Evolutionary conservation across 2,797 vertebrate genomes (phyloP), one percentile per base, ranked within the genome.

Genomic region (Alauda arvensis): DNA sequence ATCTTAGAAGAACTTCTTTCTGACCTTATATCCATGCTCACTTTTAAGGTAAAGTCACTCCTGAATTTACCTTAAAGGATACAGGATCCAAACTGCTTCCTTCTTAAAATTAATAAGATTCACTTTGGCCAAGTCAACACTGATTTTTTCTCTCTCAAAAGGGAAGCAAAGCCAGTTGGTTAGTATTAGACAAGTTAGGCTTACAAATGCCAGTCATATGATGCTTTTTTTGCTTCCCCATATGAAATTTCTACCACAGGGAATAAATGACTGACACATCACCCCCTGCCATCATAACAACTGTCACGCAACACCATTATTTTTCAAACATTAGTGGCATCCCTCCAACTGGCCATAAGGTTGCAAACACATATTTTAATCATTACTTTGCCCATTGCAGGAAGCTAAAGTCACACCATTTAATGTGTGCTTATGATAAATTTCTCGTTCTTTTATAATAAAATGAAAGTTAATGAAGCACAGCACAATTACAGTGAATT

Each of bases 391-490:
- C 53, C 78, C 33, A 8, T 48, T 69, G 45, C 51, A 83, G 92
- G 84, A 95, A 92, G 75, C 49, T 69, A 34, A 69, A 70, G 48
- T 70, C 48, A 69, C 48, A 21, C 49, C 18, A 34, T 74, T 86
- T 92, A 91, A 71, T 85, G 45, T 82, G 55, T 77, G 7, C 49
- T 61, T 39, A 17, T 39, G 90, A 90, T 87, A 56, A 89, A 88
- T 90, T 89, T 93, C 66, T 52, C 40, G 56, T 49, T 65, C 45
- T 31, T 61, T 29, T 53, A 40, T 79, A 83, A 77, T 87, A 76
- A 88, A 95, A 81, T 62, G 77, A 56, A 81, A 88, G 61, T 62
- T 89, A 88, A 94, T 70, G 87, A 94, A 88, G 82, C 76, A 69
- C 66, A 90, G 62, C 55, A 51, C 33, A 87, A 33, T 63, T 70